Conservation (phyloP, 2,888 invertebrate genomes). For the Macrophya alboannulata region DNA sequence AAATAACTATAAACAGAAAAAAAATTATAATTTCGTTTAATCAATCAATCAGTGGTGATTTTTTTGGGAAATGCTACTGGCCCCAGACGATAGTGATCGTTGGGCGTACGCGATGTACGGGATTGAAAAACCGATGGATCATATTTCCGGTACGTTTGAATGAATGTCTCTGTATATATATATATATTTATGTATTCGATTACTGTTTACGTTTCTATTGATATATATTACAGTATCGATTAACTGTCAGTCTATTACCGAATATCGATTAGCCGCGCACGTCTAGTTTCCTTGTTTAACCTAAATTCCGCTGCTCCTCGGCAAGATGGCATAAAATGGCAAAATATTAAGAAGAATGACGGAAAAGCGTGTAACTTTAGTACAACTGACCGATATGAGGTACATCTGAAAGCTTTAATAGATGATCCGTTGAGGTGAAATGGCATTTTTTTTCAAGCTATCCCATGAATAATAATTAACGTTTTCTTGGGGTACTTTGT, state of each 20-base stretch:
- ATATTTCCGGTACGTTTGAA: conserved; percentile 69
- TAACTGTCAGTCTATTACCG: background rate
- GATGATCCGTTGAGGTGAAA: background rate
- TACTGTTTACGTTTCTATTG: background rate
- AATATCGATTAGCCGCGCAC: background rate
- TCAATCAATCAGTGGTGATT: background rate
- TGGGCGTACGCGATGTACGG: conserved; percentile 73
- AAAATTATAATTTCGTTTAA: background rate
- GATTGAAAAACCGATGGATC: conserved; percentile 71
- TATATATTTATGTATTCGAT: background rate
- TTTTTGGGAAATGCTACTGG: conserved; percentile 65
- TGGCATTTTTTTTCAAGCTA: background rate
- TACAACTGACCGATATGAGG: too few species aligned
- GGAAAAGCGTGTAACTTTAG: too few species aligned
- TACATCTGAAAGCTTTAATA: background rate
- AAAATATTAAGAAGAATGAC: too few species aligned
- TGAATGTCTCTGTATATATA: too few species aligned
- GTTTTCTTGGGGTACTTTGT: background rate
- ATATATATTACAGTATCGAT: background rate
- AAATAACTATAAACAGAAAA: too few species aligned
- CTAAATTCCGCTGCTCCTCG: background rate
- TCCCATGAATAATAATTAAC: background rate
- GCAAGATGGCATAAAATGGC: too few species aligned
- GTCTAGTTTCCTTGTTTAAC: background rate
- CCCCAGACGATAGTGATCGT: conserved; percentile 70